Base-by-base conservation (phyloP, 2,113 vertebrate genomes). In the Pitta sordida region DNA sequence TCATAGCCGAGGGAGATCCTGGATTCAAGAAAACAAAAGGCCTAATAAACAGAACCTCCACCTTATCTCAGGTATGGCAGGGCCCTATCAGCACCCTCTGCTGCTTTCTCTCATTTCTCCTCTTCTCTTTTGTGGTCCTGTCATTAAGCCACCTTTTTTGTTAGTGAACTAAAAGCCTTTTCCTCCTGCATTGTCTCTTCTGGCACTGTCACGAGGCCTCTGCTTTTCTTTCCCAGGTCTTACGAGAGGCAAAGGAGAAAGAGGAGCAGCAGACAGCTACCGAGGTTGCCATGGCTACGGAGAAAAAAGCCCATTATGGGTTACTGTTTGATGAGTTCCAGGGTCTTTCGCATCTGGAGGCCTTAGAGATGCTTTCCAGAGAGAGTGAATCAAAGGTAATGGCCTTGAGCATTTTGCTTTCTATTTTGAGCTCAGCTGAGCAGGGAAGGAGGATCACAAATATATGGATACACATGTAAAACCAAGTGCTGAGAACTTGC, bases 311-410 rank as follows among this genome's bases (percentile, higher is more conserved):
- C 96, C 99, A 99, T 97, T 99, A 99, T 92, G 99, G 99, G 79
- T 97, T 99, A 96, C 97, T 99, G 96, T 99, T 99, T 96, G 99
- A 99, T 96, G 98, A 99, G 80, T 99, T 98, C 95, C 99, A 99
- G 97, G 99, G 99, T 82, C 98, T 99, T 95, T 98, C 99, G 2
- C 99, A 99, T 97, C 98, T 99, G 46, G 99, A 99, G 96, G 99
- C 99, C 79, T 98, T 99, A 95, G 99, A 99, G 98, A 98, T 99
- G 95, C 98, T 99, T 96, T 99, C 99, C 51, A 97, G 97, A 94
- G 99, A 99, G 96, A 99, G 99, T 89, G 98, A 99, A 96, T 97
- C 98, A 48, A 99, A 99, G 98, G 99, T 99, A 97, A 97, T 91
- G 91, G 78, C 95, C 90, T 94, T 94, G 81, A 93, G 83, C 76